Percentiles rank a stretch among this genome's conserved stretches.
Conservation (phyloP, 2,113 vertebrate species). For the Anhinga rufa region DNA sequence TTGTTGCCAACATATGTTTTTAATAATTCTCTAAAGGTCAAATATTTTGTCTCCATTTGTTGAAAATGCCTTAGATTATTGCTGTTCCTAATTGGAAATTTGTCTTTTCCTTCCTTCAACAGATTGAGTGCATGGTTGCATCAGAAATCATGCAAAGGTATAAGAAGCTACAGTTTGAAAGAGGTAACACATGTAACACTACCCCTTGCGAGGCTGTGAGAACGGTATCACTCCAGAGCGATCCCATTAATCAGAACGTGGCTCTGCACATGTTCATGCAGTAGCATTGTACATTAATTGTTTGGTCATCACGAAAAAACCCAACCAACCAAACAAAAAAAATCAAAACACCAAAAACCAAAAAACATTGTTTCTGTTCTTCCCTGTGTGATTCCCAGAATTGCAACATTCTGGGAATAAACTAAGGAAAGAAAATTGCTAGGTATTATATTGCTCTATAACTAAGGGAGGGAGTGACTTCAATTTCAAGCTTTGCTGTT, state of each 20-base stretch:
- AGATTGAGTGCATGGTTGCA: conserved; percentile 98
- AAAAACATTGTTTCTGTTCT: not conserved
- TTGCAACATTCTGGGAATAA: not conserved
- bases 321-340: not conserved
- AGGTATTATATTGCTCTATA: not conserved
- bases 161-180: conserved; percentile 95
- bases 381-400: not conserved
- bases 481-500: not conserved
- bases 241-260: not conserved
- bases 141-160: conserved; percentile 96
- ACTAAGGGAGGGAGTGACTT: not conserved
- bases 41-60: not conserved
- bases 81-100: not conserved
- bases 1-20: not conserved
- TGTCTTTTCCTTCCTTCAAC: not conserved
- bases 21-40: not conserved
- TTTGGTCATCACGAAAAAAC: not conserved
- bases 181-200: conserved; percentile 72
- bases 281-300: not conserved
- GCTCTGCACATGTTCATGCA: not conserved
- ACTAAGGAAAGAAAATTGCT: not conserved
- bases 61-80: not conserved
- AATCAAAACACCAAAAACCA: no score
- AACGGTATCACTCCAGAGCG: not conserved
- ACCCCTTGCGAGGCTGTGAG: not conserved